Base-by-base conservation (phyloP, 2,113 vertebrate species). In the Epinephelus lanceolatus region DNA sequence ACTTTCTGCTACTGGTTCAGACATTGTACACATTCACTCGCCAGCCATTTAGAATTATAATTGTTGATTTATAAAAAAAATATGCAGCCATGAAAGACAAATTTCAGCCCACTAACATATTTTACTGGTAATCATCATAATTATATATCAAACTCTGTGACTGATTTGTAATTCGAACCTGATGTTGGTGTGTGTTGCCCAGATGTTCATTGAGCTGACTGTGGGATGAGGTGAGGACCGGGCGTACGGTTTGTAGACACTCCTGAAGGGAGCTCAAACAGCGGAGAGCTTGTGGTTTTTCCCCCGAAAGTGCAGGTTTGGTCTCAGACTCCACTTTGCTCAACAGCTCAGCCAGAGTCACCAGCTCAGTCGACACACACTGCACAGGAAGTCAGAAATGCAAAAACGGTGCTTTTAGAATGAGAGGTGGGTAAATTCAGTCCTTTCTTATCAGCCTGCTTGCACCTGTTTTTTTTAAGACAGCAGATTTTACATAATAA, bases 241-340 rank as follows among this genome's bases (percentile, higher is more conserved):
- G 91, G 76, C 94, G 95, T 3, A 88, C 89, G 10, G 71, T 87
- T 3, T 94, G 88, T 23, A 98, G 87, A 80, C 92, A 94, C 0
- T 84, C 80, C 55, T 95, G 94, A 33, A 98, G 86, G 76, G 86
- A 85, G 59, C 85, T 84, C 76, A 97, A 89, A 92, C 96, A 97
- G 30, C 92, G 90, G 0, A 73, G 88, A 78, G 95, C 93, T 21
- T 93, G 88, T 33, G 84, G 87, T 61, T 85, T 68, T 51, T 91
- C 92, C 9, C 75, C 86, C 2, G 76, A 90, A 18, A 81, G 25
- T 0, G 73, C 62, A 0, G 86, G 89, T 62, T 78, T 88, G 74
- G 95, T 70, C 27, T 95, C 91, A 40, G 93, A 52, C 0, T 92
- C 88, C 79, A 96, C 91, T 52, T 95, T 94, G 76, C 92, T 92